Evolutionary conservation across 2,113 vertebrate species (phyloP), one percentile per base, ranked within the genome.

Genomic region (Xenotilapia flavipinnis): DNA sequence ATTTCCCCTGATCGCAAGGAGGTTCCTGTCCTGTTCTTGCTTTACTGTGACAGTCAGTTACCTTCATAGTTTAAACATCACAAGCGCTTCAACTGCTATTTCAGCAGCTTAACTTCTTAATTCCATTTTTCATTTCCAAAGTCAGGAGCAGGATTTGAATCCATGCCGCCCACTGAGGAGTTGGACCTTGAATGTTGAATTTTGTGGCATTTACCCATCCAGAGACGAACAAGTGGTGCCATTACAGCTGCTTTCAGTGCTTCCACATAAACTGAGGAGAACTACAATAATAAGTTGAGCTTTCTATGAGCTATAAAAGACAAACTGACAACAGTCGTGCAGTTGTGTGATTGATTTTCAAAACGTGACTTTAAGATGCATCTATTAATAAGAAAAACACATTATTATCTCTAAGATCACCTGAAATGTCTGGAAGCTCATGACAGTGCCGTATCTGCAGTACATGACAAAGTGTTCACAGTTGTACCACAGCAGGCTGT

Each of bases 401-500:
- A 31, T 31, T 0, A 19, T 75, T 0, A 19, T 28, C 42, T 8
- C 15, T 77, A 7, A 40, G 13, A 7, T 75, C 68, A 99, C 98
- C 98, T 98, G 97, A 80, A 97, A 97, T 1, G 97, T 96, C 96
- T 99, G 98, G 91, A 97, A 97, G 96, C 98, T 99, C 85, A 97
- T 83, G 1, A 91, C 79, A 4, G 95, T 93, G 12, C 97, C 98
- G 2, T 97, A 99, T 36, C 98, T 95, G 95, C 98, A 99, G 96
- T 97, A 96, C 93, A 98, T 99, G 91, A 98, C 98, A 38, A 97
- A 99, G 94, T 99, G 98, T 80, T 99, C 98, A 62, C 98, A 99
- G 96, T 99, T 99, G 96, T 98, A 98, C 98, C 98, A 99, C 56
- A 99, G 96, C 6, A 99, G 95, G 89, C 98, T 99, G 95, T 98